Evolutionary conservation across 2,797 vertebrate genomes (phyloP), one percentile per base, ranked within the genome.

Genomic region (Halcyon leucocephala): DNA sequence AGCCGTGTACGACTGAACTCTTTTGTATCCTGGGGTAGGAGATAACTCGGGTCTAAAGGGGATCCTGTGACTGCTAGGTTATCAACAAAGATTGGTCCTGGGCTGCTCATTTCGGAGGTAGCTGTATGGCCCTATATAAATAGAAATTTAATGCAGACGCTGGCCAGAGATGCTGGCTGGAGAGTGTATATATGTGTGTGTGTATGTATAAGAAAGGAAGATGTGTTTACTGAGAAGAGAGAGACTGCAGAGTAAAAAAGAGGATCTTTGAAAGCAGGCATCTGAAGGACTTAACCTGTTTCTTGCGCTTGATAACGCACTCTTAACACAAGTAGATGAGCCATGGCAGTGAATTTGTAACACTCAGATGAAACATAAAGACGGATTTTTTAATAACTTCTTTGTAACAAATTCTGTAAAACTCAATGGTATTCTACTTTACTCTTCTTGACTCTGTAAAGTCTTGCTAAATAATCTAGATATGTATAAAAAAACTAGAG

Each of bases 231-330:
- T 25, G 39, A 28, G 41, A 86, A 35, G 39, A 49, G 28, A 44
- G 8, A 26, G 29, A 66, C 12, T 22, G 16, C 5, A 1, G 1
- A 5, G 22, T 35, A 29, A 52, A 35, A 52, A 78, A 25, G 10
- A 80, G 28, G 12, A 5, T 82, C 14, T 91, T 83, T 46, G 57
- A 74, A 69, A 76, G 12, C 14, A 26, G 16, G 3, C 11, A 2
- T 60, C 28, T 2, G 0, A 74, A 83, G 31, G 37, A 52, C 33
- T 57, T 33, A 0, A 0, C 3, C 8, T 46, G 25, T 81, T 90
- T 74, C 19, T 52, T 57, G 5, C 1, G 4, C 33, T 0, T 28
- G 9, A 10, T 39, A 72, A 13, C 25, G 10, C 9, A 8, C 25
- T 54, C 28, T 48, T 16, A 67, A 26, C 3, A 6, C 7, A 29